Conservation (phyloP, 2,888 invertebrate genomes). For the Drosophila mimica region DNA sequence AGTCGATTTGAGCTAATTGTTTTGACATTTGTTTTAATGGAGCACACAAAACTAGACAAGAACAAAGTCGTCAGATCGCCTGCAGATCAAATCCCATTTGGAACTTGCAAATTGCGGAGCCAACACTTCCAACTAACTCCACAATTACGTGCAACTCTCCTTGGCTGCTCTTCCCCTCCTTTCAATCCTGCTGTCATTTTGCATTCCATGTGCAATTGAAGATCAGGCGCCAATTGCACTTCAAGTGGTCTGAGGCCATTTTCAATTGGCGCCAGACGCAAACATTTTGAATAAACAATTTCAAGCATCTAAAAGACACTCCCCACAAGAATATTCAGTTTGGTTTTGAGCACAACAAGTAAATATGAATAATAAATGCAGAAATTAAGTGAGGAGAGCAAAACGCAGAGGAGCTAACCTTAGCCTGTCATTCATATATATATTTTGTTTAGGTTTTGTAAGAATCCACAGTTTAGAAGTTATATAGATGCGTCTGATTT, state of each 20-base stretch:
- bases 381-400: neutral
- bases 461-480: neutral
- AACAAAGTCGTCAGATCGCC: constrained; percentile 22
- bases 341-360: neutral
- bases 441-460: neutral
- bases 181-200: constrained; percentile 25
- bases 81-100: constrained; percentile 41
- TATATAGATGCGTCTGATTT: neutral
- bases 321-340: constrained; percentile 22
- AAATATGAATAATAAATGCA: constrained; percentile 5
- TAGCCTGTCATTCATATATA: neutral
- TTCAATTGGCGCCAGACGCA: constrained; percentile 56
- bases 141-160: constrained; percentile 39
- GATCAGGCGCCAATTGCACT: constrained; percentile 52
- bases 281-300: constrained; percentile 50
- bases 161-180: neutral
- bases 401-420: constrained; percentile 1
- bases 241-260: constrained; percentile 36
- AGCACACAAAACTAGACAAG: constrained; percentile 1
- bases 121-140: constrained; percentile 32
- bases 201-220: constrained; percentile 51
- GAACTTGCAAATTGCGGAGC: constrained; percentile 50
- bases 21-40: constrained; percentile 49
- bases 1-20: constrained; percentile 68
- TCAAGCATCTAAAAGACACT: constrained; percentile 28